These are phyloP conservation scores for Galaxea fascicularis DNA, from an alignment of 92 coral and sea anemone genomes.

Conservation along the genomic window DNA sequence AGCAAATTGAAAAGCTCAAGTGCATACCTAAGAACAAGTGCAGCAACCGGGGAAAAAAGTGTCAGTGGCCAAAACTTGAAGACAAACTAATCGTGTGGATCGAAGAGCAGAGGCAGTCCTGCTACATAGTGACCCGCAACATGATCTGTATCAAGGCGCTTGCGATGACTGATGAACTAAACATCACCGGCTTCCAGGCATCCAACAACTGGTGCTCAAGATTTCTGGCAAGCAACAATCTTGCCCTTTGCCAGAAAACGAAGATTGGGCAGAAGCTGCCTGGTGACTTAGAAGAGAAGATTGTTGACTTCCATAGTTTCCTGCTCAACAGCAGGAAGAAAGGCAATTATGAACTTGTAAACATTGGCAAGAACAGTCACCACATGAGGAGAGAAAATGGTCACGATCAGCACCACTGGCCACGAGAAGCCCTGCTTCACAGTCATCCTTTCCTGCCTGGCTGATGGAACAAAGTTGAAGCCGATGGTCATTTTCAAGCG, in stretches of 20 bases:
- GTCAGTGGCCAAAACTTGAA: constrained; percentile 26
- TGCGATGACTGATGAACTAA: constrained; percentile 33
- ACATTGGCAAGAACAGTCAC: constrained; percentile 23
- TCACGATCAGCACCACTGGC: constrained; percentile 42
- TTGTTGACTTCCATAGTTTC: too few relatives aligned
- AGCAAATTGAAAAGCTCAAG: constrained; percentile 41
- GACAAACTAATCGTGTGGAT: constrained; percentile 50
- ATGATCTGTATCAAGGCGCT: constrained; percentile 37
- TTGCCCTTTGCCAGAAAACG: constrained; percentile 13
- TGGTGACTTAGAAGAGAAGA: constrained; percentile 50
- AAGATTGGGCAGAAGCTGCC: constrained; percentile 54
- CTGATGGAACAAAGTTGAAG: constrained; percentile 46
- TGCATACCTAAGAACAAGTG: constrained; percentile 3
- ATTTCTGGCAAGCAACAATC: constrained; percentile 31
- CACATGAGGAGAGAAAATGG: constrained; percentile 37
- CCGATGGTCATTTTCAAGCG: too few relatives aligned
- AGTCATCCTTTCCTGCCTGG: too few relatives aligned
- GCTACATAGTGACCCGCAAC: neutral
- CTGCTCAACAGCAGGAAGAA: constrained; percentile 36
- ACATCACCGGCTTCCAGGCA: constrained; percentile 33
- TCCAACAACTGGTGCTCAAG: too few relatives aligned
- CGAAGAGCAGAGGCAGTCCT: constrained; percentile 13
- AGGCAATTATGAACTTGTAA: constrained; percentile 29
- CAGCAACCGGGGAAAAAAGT: too few relatives aligned
- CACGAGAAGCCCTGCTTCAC: constrained; percentile 43